Percentiles rank a stretch among this genome's conserved stretches.
These are phyloP conservation scores for Drosophila mauritiana DNA, from an alignment of 1,140 invertebrate species.

Conservation along the genomic window DNA sequence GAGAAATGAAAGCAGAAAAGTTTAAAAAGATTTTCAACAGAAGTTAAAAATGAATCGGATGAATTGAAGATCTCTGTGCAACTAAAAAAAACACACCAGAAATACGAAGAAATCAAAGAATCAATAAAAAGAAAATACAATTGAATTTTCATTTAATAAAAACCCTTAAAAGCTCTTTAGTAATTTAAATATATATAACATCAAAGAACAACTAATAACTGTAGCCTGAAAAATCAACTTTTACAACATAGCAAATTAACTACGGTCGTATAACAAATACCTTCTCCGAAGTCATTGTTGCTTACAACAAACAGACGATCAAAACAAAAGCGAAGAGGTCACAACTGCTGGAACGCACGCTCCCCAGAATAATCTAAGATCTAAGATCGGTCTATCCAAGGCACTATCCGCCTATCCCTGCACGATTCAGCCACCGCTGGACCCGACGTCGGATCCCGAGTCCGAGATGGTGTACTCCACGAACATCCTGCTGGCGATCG, in stretches of 20 bases:
- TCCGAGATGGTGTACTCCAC: conserved; percentile 66
- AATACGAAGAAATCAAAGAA: background rate
- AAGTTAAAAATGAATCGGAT: background rate
- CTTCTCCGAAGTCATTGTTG: background rate
- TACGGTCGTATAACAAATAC: background rate
- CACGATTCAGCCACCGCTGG: background rate
- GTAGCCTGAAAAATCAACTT: background rate
- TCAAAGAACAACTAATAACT: background rate
- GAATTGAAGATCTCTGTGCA: background rate
- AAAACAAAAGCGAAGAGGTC: background rate
- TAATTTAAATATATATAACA: too few relatives aligned
- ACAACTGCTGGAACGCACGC: background rate
- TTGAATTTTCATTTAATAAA: background rate
- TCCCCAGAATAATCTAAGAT: background rate
- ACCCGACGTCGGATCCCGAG: background rate
- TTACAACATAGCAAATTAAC: background rate
- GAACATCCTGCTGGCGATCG: conserved; percentile 72
- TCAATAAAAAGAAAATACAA: background rate
- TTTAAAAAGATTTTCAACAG: background rate
- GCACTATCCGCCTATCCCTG: background rate
- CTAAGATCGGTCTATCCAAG: conserved; percentile 8
- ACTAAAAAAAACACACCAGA: background rate
- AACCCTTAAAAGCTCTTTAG: too few relatives aligned
- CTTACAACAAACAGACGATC: background rate
- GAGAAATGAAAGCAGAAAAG: background rate